Conservation (phyloP, 2,113 vertebrate species). For the Solenodon paradoxus region DNA sequence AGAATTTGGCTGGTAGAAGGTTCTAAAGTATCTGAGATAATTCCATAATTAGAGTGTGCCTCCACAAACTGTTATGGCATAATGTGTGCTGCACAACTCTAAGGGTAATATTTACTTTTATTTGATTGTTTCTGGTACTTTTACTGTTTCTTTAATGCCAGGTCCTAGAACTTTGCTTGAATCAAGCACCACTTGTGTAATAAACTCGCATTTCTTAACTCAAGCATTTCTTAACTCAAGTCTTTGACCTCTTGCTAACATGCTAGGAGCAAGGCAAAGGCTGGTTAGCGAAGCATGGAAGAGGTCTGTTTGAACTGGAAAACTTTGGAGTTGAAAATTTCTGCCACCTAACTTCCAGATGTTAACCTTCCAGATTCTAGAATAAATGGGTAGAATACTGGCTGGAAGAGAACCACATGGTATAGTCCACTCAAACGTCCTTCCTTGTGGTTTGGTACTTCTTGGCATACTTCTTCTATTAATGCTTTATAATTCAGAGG, state of each 20-base stretch:
- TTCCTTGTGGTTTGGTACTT: neutral
- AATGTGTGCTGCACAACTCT: neutral
- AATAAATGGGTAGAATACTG: neutral
- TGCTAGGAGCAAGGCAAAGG: neutral
- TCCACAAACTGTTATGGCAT: neutral
- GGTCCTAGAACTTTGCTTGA: neutral
- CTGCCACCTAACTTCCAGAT: neutral
- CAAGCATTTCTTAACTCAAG: neutral
- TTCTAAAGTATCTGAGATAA: neutral
- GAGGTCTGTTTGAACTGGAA: neutral
- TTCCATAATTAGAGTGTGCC: neutral
- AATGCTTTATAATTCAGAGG: neutral
- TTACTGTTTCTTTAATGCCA: neutral
- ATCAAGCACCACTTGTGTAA: neutral
- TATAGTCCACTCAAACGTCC: neutral
- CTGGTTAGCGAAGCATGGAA: neutral
- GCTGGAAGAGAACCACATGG: neutral
- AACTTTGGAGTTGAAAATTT: neutral
- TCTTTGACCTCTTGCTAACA: neutral
- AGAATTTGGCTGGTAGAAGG: neutral
- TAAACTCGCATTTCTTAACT: conserved; percentile 16
- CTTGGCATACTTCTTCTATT: neutral
- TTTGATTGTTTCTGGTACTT: neutral
- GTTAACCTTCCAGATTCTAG: neutral
- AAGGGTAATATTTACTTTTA: neutral